A percentile compares a stretch with the other conserved stretches of the same genome.
These are phyloP conservation scores for Lota lota DNA, from an alignment of 2,113 vertebrate genomes.

Conservation along the genomic window DNA sequence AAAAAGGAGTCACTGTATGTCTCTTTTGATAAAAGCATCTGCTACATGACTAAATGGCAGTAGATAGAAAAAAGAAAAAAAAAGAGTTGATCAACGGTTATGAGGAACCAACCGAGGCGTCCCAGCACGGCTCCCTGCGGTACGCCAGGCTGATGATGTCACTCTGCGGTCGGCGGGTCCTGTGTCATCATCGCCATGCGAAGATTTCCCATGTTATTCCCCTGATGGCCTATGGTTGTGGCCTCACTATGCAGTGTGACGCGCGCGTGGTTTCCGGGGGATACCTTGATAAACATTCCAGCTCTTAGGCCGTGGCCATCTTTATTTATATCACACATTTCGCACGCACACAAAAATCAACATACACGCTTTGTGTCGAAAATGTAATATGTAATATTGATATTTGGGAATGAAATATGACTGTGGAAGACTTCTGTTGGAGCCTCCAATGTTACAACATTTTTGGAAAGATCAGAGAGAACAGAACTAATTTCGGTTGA, in stretches of 20 bases:
- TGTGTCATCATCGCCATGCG: conserved; percentile 29
- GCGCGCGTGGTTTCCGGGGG: conserved; percentile 40
- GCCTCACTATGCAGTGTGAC: conserved; percentile 14
- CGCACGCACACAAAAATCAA: no score
- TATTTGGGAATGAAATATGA: no score
- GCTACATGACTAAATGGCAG: neutral
- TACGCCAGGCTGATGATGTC: conserved; percentile 45
- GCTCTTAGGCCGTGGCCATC: conserved; percentile 4
- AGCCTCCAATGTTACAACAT: no score
- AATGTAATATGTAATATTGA: no score
- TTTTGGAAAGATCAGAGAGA: no score
- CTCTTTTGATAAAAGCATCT: neutral
- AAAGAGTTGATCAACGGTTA: neutral
- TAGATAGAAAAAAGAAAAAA: neutral
- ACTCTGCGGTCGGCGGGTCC: conserved; percentile 35
- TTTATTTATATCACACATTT: no score
- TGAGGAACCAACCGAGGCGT: neutral
- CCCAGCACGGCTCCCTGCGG: conserved; percentile 14
- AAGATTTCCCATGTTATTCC: conserved; percentile 22
- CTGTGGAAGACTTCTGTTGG: no score
- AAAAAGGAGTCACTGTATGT: no score
- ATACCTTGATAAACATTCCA: conserved; percentile 47
- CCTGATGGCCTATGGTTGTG: conserved; percentile 28
- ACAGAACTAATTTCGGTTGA: no score
- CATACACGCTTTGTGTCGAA: no score